Conservation (phyloP, 2,797 vertebrate genomes). For the Gila robusta region DNA sequence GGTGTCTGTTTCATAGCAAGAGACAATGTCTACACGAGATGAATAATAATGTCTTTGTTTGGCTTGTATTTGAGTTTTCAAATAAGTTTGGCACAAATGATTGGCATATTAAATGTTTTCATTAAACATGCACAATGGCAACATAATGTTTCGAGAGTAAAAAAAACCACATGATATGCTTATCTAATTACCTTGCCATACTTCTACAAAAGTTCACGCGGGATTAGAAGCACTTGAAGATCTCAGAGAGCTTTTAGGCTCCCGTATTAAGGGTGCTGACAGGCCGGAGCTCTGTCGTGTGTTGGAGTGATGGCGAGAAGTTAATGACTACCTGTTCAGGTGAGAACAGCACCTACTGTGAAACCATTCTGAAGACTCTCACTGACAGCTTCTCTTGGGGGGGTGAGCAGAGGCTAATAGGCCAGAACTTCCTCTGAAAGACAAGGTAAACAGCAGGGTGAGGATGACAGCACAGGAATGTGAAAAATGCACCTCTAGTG, state of each 20-base stretch:
- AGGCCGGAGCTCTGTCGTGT: slow-evolving; percentile 64
- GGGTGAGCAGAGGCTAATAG: slow-evolving; percentile 56
- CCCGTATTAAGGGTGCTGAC: slow-evolving; percentile 64
- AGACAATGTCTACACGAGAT: slow-evolving; percentile 26
- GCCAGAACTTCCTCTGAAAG: slow-evolving; percentile 80
- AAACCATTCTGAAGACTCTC: slow-evolving; percentile 73
- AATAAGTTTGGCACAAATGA: slow-evolving; percentile 18
- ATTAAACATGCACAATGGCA: background rate
- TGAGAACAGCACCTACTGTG: slow-evolving; percentile 69
- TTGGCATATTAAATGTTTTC: slow-evolving; percentile 28
- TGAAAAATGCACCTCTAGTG: slow-evolving; percentile 79
- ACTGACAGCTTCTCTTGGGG: slow-evolving; percentile 73
- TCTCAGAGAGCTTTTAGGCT: slow-evolving; percentile 71
- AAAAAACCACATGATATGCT: slow-evolving; percentile 12
- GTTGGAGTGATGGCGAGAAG: slow-evolving; percentile 69
- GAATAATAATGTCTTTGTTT: slow-evolving; percentile 31
- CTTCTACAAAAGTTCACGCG: slow-evolving; percentile 69
- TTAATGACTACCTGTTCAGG: slow-evolving; percentile 74
- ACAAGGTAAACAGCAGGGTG: slow-evolving; percentile 87
- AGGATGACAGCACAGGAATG: slow-evolving; percentile 82
- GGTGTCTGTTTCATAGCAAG: slow-evolving; percentile 36
- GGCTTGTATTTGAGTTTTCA: slow-evolving; percentile 27
- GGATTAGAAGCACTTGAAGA: slow-evolving; percentile 70
- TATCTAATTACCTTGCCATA: slow-evolving; percentile 64
- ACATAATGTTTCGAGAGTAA: background rate